Evolutionary conservation across 1,140 invertebrate species (phyloP), one percentile per base, ranked within the genome.

Genomic region (Helicorthomorpha holstii): DNA sequence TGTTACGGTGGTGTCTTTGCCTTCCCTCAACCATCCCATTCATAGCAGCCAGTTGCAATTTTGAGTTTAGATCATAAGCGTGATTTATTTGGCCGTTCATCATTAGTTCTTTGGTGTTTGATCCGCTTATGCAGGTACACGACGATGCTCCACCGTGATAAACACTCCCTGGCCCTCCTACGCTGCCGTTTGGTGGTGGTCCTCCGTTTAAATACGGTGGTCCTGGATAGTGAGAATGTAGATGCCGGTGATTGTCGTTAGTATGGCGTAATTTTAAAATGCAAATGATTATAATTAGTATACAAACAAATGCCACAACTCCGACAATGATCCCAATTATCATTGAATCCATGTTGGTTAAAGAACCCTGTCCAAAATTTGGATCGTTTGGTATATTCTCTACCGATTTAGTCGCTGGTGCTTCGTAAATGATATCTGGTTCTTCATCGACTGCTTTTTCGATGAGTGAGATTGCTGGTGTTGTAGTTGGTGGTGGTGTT

Each of bases 281-380:
- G 62, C 87, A 92, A 53, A 91, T 89, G 1, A 84, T 79, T 23
- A 91, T 81, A 27, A 91, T 83, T 16, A 91, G 71, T 54, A 92
- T 80, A 10, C 83, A 82, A 47, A 92, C 88, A 59, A 93, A 87
- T 1, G 82, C 85, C 14, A 92, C 84, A 1, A 92, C 86, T 16
- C 86, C 86, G 1, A 85, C 86, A 0, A 91, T 86, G 56, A 92
- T 90, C 2, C 85, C 85, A 49, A 92, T 90, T 47, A 93, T 91
- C 0, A 93, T 64, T 1, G 86, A 89, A 58, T 93, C 88, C 59
- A 92, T 87, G 55, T 88, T 90, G 44, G 75, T 80, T 0, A 83
- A 72, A 2, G 0, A 48, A 27, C 26, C n/a, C n/a, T n/a, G n/a
- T 38, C 48, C 1, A 26, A n/a, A 38, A 38, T 25, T 69, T 64